These are phyloP conservation scores for Trachelipus rathkii DNA, from an alignment of 1,140 invertebrate species.

Conservation along the genomic window DNA sequence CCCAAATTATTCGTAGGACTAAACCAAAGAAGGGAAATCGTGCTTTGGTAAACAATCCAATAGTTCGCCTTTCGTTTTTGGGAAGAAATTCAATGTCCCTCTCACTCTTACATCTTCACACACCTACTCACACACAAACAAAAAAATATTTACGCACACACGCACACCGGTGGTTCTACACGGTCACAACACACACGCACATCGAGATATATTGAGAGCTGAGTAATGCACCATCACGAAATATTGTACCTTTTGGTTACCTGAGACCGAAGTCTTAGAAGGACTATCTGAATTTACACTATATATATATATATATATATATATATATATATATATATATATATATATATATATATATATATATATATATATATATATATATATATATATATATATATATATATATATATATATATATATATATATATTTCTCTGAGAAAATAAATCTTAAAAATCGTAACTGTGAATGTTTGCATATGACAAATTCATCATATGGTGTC, in stretches of 20 bases:
- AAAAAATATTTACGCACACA: neutral
- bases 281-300: too few species aligned
- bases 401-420: slow-evolving; percentile 7
- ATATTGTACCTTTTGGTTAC: neutral
- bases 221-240: neutral
- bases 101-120: neutral
- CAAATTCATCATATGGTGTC: too few species aligned
- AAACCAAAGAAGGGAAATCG: neutral
- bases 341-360: slow-evolving; percentile 15
- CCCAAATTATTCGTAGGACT: neutral
- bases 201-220: neutral
- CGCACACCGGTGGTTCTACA: neutral
- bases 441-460: neutral
- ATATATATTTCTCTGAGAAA: neutral
- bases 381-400: slow-evolving; percentile 13
- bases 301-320: neutral
- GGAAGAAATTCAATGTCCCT: neutral
- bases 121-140: neutral
- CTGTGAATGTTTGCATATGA: too few species aligned
- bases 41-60: too few species aligned
- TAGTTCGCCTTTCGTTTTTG: too few species aligned
- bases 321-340: slow-evolving; percentile 1
- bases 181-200: neutral
- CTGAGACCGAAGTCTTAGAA: neutral
- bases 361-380: slow-evolving; percentile 11